A percentile compares a stretch with the other conserved stretches of the same genome.
These are phyloP conservation scores for Nemurella pictetii DNA, from an alignment of 2,888 invertebrate species.

Conservation along the genomic window DNA sequence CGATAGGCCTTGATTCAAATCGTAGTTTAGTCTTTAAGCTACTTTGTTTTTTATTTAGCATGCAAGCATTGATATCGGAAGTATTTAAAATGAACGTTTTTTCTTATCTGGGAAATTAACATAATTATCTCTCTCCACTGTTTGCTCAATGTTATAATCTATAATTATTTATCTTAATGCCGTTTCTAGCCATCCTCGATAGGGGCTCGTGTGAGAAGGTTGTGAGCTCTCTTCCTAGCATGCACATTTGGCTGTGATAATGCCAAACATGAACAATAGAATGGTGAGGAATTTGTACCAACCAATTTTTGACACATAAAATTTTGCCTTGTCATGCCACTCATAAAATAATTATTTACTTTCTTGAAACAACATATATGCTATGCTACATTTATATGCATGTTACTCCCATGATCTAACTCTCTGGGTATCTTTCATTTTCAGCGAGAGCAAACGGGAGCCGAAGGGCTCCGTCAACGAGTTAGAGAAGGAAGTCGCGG, in stretches of 20 bases:
- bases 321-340: not conserved
- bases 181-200: not conserved
- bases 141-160: not conserved
- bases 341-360: no score
- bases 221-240: not conserved
- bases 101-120: not conserved
- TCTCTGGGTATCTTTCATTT: no score
- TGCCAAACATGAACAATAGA: not conserved
- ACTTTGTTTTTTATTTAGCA: no score
- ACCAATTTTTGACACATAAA: no score
- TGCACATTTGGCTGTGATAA: not conserved
- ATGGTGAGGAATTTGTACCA: not conserved
- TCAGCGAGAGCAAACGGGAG: not conserved
- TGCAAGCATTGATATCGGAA: not conserved
- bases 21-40: no score
- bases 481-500: constrained; percentile 19
- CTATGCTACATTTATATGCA: no score
- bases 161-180: not conserved
- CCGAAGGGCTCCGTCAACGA: constrained; percentile 34
- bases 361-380: no score
- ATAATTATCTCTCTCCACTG: not conserved
- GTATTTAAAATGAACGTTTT: not conserved
- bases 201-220: not conserved
- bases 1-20: no score
- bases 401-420: no score